phyloP scores from a whole-genome alignment of 2,113 vertebrate genomes.

The Atlantisia rogersi region DNA sequence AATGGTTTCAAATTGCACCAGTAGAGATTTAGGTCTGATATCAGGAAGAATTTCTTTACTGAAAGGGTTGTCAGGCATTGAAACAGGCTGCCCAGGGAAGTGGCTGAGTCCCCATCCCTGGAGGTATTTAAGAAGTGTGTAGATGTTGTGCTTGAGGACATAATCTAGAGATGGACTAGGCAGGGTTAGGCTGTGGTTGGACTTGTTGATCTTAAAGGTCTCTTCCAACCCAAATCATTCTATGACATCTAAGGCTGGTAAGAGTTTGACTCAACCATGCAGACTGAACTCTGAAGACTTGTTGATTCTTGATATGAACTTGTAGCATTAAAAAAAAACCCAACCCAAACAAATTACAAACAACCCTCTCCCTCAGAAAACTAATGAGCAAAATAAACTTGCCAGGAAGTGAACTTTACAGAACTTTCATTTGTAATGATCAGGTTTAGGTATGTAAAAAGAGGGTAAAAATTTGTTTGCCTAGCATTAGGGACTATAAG shows the following conservation, averaged over 20 bases:
- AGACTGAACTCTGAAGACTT: neutral
- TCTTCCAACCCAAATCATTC: no score
- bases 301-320: neutral
- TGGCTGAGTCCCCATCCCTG: no score
- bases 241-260: neutral
- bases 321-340: neutral
- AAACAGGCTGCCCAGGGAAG: no score
- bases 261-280: neutral
- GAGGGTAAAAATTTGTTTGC: neutral
- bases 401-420: neutral
- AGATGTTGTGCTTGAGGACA: no score
- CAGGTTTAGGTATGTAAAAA: neutral
- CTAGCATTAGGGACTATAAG: neutral
- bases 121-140: no score
- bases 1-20: no score
- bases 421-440: neutral
- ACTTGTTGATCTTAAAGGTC: no score
- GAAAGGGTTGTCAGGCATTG: no score
- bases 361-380: accelerated
- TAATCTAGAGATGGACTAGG: no score
- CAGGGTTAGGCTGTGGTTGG: no score
- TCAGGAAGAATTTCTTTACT: no score
- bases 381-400: neutral
- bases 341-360: neutral
- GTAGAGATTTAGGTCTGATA: no score